Evolutionary conservation across 2,888 invertebrate species (phyloP).

Genomic region (Apotomis capreana): DNA sequence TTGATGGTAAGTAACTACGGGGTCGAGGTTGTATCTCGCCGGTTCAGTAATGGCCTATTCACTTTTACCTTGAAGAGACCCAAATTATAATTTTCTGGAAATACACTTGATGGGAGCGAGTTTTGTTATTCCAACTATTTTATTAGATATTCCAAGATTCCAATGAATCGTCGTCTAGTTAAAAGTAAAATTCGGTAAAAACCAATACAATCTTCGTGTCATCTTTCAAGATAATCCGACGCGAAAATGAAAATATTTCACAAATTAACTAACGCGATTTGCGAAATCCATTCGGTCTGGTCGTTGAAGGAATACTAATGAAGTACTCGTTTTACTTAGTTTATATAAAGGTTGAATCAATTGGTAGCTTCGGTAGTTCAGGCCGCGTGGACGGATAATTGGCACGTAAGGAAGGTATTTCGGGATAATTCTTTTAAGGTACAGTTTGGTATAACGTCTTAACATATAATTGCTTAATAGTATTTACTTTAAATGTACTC

Average conservation of each 20-base stretch:
- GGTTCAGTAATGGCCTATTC: no score
- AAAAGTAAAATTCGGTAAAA: neutral
- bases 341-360: conserved; percentile 16
- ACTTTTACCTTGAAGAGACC: no score
- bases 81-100: no score
- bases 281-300: conserved; percentile 32
- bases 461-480: neutral
- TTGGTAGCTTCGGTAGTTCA: neutral
- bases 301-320: conserved; percentile 31
- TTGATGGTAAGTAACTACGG: no score
- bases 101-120: no score
- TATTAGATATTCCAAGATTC: no score
- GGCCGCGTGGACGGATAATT: neutral
- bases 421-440: neutral
- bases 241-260: conserved; percentile 19
- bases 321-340: conserved; percentile 17
- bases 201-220: neutral
- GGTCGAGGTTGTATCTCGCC: no score
- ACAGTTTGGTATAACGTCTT: neutral
- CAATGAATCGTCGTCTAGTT: no score
- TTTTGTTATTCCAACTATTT: no score
- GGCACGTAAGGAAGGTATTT: conserved; percentile 5
- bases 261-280: conserved; percentile 26
- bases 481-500: no score
- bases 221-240: neutral